Base-by-base conservation (phyloP, 2,888 invertebrate species). In the Hyalella azteca region DNA sequence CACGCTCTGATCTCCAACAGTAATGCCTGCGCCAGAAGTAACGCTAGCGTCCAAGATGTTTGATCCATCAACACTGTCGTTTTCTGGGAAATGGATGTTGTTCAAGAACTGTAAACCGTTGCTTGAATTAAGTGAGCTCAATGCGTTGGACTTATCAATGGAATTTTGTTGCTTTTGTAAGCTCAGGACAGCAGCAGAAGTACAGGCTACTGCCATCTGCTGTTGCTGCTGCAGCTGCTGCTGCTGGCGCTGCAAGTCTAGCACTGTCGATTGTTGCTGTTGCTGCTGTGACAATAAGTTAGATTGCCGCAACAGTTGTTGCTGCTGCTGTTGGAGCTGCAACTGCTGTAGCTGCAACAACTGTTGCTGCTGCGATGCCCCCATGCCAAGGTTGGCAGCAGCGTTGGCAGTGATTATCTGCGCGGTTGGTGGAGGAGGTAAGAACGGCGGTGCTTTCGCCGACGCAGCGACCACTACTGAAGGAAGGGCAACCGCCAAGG, bases 71-170 rank as follows among this genome's bases (percentile, higher is more conserved):
- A 7, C 19, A 36, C 36, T 36, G 22, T 66, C 66, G 2, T 5
- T 36, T 36, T 82, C 80, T n/a, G 82, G 82, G 48, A 82, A 80
- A 75, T 82, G 82, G 11, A 82, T 80, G 49, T 82, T 82, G 59
- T 80, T 82, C 26, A 82, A 41, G 45, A 80, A 82, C 78, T 81
- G 80, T 32, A 77, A 80, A 19, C 66, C 32, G 26, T 66, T 66
- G n/a, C n/a, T n/a, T 19, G 39, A 66, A 66, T 32, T 66, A 3
- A 13, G 3, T 9, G 66, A 32, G 39, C 36, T 36, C 22, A 66
- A 36, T 22, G 19, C 32, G 29, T 39, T 19, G n/a, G 66, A 36
- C 29, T 66, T 66, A 9, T 66, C 66, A 1, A 66, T 36, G 36
- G 29, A 32, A 36, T 19, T 29, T 3, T 19, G 36, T 39, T 36